These are phyloP conservation scores for Urechis unicinctus DNA, from an alignment of 2,888 invertebrate genomes.

Conservation along the genomic window DNA sequence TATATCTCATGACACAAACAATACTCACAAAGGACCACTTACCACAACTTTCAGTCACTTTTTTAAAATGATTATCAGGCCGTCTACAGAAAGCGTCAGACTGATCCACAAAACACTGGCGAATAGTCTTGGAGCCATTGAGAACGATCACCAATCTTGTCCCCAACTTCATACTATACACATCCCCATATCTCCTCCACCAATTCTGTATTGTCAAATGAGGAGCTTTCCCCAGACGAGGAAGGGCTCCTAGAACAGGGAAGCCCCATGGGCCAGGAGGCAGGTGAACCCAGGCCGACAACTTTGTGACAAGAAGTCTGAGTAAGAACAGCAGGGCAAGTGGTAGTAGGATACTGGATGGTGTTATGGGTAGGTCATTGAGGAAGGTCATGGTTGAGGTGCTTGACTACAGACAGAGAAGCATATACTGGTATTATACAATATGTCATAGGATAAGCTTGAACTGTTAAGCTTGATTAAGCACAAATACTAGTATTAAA, in stretches of 20 bases:
- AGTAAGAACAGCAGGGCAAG: too few species aligned
- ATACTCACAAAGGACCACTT: too few species aligned
- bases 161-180: slow-evolving; percentile 25
- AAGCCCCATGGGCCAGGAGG: slow-evolving; percentile 20
- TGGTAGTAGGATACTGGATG: too few species aligned
- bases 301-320: slow-evolving; percentile 1
- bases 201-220: slow-evolving; percentile 16
- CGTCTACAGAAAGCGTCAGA: slow-evolving; percentile 21
- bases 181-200: slow-evolving; percentile 24
- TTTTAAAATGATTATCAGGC: slow-evolving; percentile 23
- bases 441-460: too few species aligned
- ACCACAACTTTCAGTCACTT: slow-evolving; percentile 20
- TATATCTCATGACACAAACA: too few species aligned
- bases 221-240: slow-evolving; percentile 16
- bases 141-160: slow-evolving; percentile 21
- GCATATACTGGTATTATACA: too few species aligned
- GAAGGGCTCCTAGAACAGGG: slow-evolving; percentile 20
- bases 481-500: too few species aligned
- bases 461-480: too few species aligned
- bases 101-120: slow-evolving; percentile 24
- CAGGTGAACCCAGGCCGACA: slow-evolving; percentile 1
- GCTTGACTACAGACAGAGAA: too few species aligned
- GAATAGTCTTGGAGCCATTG: slow-evolving; percentile 22
- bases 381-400: too few species aligned
- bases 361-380: too few species aligned